Evolutionary conservation across 2,113 vertebrate genomes (phyloP), one percentile per base, ranked within the genome.

Genomic region (Abramis brama): DNA sequence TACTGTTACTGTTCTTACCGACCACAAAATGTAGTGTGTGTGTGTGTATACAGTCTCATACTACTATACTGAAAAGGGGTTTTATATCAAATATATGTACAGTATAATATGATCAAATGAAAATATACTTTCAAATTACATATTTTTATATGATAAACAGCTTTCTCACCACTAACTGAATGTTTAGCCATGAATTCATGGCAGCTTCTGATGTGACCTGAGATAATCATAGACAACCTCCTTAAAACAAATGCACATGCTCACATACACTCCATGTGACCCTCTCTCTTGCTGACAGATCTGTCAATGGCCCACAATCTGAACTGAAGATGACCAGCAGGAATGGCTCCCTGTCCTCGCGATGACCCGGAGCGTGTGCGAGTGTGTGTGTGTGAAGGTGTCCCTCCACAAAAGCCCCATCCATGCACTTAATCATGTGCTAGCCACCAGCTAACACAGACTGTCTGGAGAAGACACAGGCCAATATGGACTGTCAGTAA

Each of bases 401-500:
- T 74, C 74, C 62, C 55, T 86, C 52, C 11, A 74, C 84, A 45
- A 52, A 10, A 64, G 45, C 82, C 60, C 64, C 43, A 55, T 87
- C 70, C 76, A 55, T 71, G 39, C 86, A 66, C 79, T 89, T 82
- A 81, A 89, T 93, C 91, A 91, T 90, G 90, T 86, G 88, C 92
- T 89, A 87, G 83, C 73, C 9, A 80, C 88, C 79, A 85, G 88
- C 66, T 73, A 33, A 21, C 79, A 78, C 30, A 17, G 81, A 33
- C 87, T 17, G 30, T 25, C 50, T 73, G n/a, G 84, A 89, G 88
- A 90, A 89, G 71, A 59, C 55, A 75, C 75, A 47, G 90, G 82
- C 84, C 87, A 89, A 92, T 91, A 90, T 89, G 84, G 79, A 90
- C 85, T 89, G 92, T 90, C 91, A 92, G 89, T 91, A 92, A 94